Percentiles rank a stretch among this genome's conserved stretches.
Conservation (phyloP, 2,797 vertebrate species). For the Karalla daura region DNA sequence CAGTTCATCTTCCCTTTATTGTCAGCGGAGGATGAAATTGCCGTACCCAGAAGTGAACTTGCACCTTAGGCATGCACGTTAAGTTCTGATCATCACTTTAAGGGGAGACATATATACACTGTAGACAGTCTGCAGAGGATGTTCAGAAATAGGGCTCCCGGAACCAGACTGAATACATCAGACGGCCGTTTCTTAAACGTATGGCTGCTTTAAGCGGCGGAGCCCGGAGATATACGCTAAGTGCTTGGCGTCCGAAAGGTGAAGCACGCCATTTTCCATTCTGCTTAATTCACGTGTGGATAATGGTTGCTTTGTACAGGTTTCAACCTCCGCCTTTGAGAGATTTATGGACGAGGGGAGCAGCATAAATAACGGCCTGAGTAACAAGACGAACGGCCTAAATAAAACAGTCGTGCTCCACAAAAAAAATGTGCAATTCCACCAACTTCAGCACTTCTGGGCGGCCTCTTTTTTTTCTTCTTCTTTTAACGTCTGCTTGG, state of each 20-base stretch:
- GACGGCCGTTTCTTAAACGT: slow-evolving; percentile 17
- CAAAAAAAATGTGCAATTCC: slow-evolving; percentile 57
- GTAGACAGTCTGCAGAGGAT: background rate
- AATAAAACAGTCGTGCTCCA: slow-evolving; percentile 69
- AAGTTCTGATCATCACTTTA: slow-evolving; percentile 43
- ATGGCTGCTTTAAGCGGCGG: slow-evolving; percentile 21
- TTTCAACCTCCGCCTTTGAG: slow-evolving; percentile 72
- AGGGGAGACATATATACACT: slow-evolving; percentile 13
- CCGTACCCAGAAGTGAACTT: slow-evolving; percentile 22
- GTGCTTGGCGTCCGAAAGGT: slow-evolving; percentile 39
- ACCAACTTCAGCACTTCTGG: slow-evolving; percentile 54
- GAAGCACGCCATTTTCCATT: slow-evolving; percentile 51
- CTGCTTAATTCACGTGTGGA: slow-evolving; percentile 46
- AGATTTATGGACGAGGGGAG: slow-evolving; percentile 61
- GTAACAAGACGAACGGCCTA: slow-evolving; percentile 58
- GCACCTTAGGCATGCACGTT: slow-evolving; percentile 30
- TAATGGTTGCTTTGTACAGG: slow-evolving; percentile 43
- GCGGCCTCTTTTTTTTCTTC: too few relatives aligned
- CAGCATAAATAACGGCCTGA: slow-evolving; percentile 64
- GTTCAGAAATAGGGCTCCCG: background rate
- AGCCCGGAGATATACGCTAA: slow-evolving; percentile 20
- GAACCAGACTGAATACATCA: slow-evolving; percentile 27
- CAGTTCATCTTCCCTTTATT: slow-evolving; percentile 54
- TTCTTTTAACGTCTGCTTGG: slow-evolving; percentile 44
- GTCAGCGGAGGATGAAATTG: slow-evolving; percentile 35